Conservation (phyloP, 2,888 invertebrate species). For the Trilocha varians region DNA sequence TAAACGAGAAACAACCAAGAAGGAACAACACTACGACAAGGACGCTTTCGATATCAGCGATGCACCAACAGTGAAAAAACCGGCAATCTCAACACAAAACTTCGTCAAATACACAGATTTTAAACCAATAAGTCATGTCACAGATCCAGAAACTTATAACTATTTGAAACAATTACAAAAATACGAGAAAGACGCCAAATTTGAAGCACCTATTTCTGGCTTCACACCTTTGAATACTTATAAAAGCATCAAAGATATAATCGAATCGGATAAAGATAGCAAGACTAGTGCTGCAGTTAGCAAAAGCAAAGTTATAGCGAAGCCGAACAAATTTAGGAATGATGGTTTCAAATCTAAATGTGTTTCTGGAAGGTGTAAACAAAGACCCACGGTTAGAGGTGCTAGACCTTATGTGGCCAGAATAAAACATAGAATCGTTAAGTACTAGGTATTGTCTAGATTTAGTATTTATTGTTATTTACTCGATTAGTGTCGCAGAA, state of each 20-base stretch:
- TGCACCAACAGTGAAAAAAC: constrained; percentile 26
- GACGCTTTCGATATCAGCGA: constrained; percentile 27
- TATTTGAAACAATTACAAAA: constrained; percentile 51
- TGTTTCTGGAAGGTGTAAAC: constrained; percentile 39
- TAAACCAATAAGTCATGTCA: constrained; percentile 45
- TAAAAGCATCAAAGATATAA: constrained; percentile 51
- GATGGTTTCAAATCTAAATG: constrained; percentile 33
- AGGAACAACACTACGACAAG: constrained; percentile 29
- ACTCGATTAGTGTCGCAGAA: too few relatives aligned
- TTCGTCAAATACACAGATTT: constrained; percentile 43
- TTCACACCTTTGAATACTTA: constrained; percentile 41
- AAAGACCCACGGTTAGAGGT: constrained; percentile 21
- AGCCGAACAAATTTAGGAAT: constrained; percentile 19
- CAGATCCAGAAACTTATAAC: constrained; percentile 50
- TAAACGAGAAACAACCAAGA: constrained; percentile 34
- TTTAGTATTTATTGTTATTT: too few relatives aligned
- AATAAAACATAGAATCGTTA: constrained; percentile 31
- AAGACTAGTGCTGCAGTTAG: constrained; percentile 29
- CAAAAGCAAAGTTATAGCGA: constrained; percentile 24
- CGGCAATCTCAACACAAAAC: constrained; percentile 28
- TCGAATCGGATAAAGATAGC: constrained; percentile 54
- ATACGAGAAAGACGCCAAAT: constrained; percentile 28
- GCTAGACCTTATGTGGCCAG: constrained; percentile 42
- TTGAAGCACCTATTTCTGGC: constrained; percentile 21
- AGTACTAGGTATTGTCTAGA: too few relatives aligned